phyloP scores from a whole-genome alignment of 53 echinoderm and acorn worm species.

The Glandiceps talaboti region DNA sequence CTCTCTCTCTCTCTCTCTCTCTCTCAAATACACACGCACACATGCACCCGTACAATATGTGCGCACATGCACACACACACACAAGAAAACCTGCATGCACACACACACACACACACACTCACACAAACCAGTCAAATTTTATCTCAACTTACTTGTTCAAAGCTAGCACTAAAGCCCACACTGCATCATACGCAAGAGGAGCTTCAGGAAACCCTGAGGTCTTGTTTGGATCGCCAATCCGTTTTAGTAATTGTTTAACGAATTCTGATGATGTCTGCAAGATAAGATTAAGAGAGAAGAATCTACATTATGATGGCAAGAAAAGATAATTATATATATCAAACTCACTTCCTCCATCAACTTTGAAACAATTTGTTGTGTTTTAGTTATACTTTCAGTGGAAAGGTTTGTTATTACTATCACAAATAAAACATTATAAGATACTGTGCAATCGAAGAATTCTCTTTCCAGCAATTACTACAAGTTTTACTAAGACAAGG shows the following conservation, averaged over 20 bases:
- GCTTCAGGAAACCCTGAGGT: slow-evolving; percentile 87
- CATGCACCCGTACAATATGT: neutral
- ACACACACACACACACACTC: neutral
- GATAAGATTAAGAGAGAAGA: too few relatives aligned
- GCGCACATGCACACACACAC: neutral
- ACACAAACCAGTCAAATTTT: too few relatives aligned
- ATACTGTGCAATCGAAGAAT: too few relatives aligned
- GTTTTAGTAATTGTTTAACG: slow-evolving; percentile 27
- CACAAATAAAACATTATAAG: too few relatives aligned
- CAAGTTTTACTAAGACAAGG: too few relatives aligned
- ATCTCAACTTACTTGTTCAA: slow-evolving; percentile 93
- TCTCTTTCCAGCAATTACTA: too few relatives aligned
- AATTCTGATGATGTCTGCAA: slow-evolving; percentile 68
- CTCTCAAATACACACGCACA: neutral
- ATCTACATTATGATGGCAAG: too few relatives aligned
- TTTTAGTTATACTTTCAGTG: too few relatives aligned
- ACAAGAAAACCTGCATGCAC: neutral
- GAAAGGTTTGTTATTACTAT: too few relatives aligned
- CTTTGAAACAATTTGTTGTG: too few relatives aligned
- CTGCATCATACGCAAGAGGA: slow-evolving; percentile 85
- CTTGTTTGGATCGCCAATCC: slow-evolving; percentile 26
- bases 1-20: neutral
- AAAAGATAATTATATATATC: neutral
- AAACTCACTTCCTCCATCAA: too few relatives aligned
- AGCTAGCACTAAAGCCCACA: slow-evolving; percentile 88